Evolutionary conservation across 2,113 vertebrate genomes (phyloP).

Genomic region (Deroptyus accipitrinus): DNA sequence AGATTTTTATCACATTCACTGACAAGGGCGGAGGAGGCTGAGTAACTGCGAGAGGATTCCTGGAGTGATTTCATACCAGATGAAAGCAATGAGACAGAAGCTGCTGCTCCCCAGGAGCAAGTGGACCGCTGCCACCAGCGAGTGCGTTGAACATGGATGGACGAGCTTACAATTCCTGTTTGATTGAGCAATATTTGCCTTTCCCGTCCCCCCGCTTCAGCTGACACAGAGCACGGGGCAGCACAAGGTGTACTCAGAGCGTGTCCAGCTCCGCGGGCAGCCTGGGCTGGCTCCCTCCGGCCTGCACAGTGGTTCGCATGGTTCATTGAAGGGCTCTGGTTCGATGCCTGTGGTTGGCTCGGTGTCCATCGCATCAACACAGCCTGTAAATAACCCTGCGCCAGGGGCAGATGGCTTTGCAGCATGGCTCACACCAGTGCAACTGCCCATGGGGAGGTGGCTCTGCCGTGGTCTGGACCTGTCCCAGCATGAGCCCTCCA

Average conservation of each 20-base stretch:
- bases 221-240: background rate
- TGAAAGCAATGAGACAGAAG: conserved; percentile 31
- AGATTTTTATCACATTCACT: conserved; percentile 63
- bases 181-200: background rate
- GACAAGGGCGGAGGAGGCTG: conserved; percentile 41
- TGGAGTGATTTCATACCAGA: conserved; percentile 46
- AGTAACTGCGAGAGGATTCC: conserved; percentile 39
- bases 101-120: background rate
- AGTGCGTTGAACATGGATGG: rapidly evolving
- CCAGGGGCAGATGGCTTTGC: background rate
- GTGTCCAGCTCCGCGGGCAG: rapidly evolving
- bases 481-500: rapidly evolving
- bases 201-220: background rate
- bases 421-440: background rate
- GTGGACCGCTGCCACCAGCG: background rate
- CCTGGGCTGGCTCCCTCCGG: background rate
- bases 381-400: background rate
- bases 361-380: background rate
- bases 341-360: background rate
- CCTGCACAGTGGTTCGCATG: rapidly evolving
- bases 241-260: background rate
- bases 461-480: background rate
- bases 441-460: background rate
- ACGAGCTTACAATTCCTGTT: background rate
- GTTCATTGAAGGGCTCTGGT: background rate